Evolutionary conservation across 1,140 invertebrate species (phyloP), one percentile per base, ranked within the genome.

Genomic region (Sweltsa coloradensis): DNA sequence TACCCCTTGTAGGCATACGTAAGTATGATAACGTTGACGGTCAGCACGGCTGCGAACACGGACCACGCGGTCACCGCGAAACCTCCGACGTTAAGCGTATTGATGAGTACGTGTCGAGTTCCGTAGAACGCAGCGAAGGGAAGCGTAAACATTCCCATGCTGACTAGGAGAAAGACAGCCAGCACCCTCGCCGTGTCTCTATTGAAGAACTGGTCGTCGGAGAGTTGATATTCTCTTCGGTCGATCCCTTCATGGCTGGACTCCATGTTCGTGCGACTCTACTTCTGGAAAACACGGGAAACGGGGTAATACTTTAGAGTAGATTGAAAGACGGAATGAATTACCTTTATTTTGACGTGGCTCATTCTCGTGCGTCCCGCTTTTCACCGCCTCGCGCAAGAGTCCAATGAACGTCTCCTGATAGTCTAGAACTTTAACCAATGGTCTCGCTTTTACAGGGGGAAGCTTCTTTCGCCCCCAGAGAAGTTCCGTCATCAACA

Each of bases 401-500:
- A 60, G 60, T 40, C 70, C 59, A 41, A 64, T 59, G 41, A 77
- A 57, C 56, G 67, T 58, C 40, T 76, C 71, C 63, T 79, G 66
- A 62, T 85, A 85, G 41, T 65, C 62, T 34, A 78, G 57, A 51
- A 89, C 68, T 29, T 76, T 83, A 65, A 74, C 56, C 39, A 81
- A 66, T 5, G 85, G 84, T 64, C 79, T 85, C 52, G 75, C 75
- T 37, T 79, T 70, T 13, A 74, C 71, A 43, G 72, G 70, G 11
- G 90, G 65, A n/a, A 57, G 47, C 60, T 74, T 73, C 57, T 66
- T 85, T 83, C n/a, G n/a, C 34, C 85, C 84, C 72, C 83, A 87
- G n/a, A 91, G 61, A 21, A 89, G 65, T 63, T 92, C 88, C 31
- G 83, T 79, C 49, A 89, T 78, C 5, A 91, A 66, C 55, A 90